Conservation (phyloP, 2,797 vertebrate genomes). For the Tarsius wallacei region DNA sequence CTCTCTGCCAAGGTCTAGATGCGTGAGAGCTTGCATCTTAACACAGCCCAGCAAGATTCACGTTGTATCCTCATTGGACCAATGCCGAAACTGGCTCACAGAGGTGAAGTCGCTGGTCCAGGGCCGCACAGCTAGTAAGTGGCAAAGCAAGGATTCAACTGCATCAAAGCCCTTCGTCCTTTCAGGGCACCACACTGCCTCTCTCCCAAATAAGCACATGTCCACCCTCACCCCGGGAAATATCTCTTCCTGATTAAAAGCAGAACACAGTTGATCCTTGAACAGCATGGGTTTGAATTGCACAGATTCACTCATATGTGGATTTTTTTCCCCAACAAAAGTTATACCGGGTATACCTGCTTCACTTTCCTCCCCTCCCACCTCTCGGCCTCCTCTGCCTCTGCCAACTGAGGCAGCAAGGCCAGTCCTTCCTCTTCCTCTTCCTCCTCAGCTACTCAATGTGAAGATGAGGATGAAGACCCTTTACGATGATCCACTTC, state of each 20-base stretch:
- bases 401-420: background rate
- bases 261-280: background rate
- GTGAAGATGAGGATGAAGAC: background rate
- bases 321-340: background rate
- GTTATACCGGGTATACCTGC: background rate
- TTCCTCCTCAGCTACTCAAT: background rate
- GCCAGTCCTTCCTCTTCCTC: background rate
- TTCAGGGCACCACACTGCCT: background rate
- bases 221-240: background rate
- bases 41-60: background rate
- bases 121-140: too few species aligned
- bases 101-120: background rate
- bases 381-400: background rate
- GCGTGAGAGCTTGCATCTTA: background rate
- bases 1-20: background rate
- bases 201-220: background rate
- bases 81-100: background rate
- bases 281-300: background rate
- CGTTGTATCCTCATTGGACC: background rate
- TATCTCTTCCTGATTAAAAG: background rate
- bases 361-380: background rate
- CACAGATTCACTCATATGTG: background rate
- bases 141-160: background rate
- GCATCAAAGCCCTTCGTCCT: background rate
- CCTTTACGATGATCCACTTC: background rate